Percentiles rank a stretch among this genome's conserved stretches.
phyloP scores from a whole-genome alignment of 2,888 invertebrate species.

The Netelia fuscicornis region DNA sequence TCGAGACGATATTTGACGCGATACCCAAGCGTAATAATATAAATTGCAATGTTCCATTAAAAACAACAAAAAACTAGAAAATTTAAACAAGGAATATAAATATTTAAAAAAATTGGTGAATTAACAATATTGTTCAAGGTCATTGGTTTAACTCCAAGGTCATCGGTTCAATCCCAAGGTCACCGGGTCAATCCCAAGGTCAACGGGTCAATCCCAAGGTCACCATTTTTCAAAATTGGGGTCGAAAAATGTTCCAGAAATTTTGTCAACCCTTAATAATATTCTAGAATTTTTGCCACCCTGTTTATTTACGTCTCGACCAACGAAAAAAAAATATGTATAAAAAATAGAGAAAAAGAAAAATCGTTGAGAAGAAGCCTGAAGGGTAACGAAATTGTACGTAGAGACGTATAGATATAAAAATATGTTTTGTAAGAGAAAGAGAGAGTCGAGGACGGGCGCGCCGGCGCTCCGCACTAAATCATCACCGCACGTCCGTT shows the following conservation, averaged over 20 bases:
- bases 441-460: conserved; percentile 56
- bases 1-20: conserved; percentile 47
- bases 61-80: conserved; percentile 14
- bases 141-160: not conserved
- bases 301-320: not conserved
- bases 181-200: too few species aligned
- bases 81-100: not conserved
- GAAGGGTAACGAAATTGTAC: conserved; percentile 29
- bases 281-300: not conserved
- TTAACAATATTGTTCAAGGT: not conserved
- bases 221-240: too few species aligned
- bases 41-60: conserved; percentile 24
- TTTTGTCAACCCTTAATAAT: not conserved
- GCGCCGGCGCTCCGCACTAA: conserved; percentile 78
- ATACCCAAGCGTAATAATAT: conserved; percentile 46
- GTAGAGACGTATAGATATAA: not conserved
- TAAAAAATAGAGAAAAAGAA: conserved; percentile 28
- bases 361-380: conserved; percentile 18
- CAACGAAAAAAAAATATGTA: not conserved
- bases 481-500: conserved; percentile 83
- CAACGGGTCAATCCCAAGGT: too few species aligned
- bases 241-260: too few species aligned
- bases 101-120: not conserved
- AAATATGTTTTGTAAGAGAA: conserved; percentile 20
- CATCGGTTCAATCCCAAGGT: not conserved